A percentile compares a stretch with the other conserved stretches of the same genome.
Evolutionary conservation across 2,113 vertebrate genomes (phyloP).

Genomic region (Tamias sibiricus): DNA sequence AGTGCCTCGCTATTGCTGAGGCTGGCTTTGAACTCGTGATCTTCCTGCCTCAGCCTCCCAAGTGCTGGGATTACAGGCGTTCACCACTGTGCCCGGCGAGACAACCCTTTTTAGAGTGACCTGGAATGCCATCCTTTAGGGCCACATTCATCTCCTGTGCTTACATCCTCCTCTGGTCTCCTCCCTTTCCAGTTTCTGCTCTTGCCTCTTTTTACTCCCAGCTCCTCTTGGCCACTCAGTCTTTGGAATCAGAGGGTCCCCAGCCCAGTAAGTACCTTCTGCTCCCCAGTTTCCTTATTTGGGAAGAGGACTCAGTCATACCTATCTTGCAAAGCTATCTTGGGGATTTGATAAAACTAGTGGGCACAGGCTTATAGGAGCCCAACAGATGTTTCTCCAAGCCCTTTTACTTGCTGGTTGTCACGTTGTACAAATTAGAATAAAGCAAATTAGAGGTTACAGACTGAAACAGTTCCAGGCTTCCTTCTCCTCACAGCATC

Average conservation of each 20-base stretch:
- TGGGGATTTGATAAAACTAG: neutral
- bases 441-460: slow-evolving; percentile 21
- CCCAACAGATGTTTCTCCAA: neutral
- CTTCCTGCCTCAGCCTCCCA: too few species aligned
- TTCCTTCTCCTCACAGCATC: neutral
- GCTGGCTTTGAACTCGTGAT: too few species aligned
- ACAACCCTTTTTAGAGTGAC: neutral
- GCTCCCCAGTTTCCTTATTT: neutral
- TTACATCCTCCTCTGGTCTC: neutral
- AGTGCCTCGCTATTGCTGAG: too few species aligned
- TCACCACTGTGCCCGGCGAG: too few species aligned
- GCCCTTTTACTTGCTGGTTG: neutral
- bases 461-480: neutral
- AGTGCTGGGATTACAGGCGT: too few species aligned
- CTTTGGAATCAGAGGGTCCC: slow-evolving; percentile 16
- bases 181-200: neutral
- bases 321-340: neutral
- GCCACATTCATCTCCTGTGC: neutral
- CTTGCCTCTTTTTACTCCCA: neutral
- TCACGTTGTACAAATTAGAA: neutral
- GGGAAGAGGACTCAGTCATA: neutral
- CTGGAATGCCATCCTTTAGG: neutral
- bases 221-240: neutral
- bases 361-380: neutral
- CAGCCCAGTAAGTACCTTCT: neutral